phyloP scores from a whole-genome alignment of 2,797 vertebrate species.

The Helarctos malayanus region DNA sequence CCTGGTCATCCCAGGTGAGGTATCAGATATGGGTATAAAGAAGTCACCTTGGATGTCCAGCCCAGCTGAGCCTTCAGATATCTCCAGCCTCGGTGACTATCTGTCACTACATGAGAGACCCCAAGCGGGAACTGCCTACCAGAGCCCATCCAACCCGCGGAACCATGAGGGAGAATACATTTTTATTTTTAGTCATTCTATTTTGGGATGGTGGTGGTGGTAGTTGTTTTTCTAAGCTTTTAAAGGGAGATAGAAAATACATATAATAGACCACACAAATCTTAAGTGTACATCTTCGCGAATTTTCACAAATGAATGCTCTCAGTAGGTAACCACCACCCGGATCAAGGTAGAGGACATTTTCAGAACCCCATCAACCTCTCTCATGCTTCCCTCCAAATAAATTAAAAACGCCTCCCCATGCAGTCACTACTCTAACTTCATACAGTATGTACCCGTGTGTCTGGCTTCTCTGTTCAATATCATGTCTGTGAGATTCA shows the following conservation, averaged over 20 bases:
- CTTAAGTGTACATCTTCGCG: not conserved
- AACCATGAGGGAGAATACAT: not conserved
- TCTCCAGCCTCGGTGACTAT: no score
- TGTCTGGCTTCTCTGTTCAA: not conserved
- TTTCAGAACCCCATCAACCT: not conserved
- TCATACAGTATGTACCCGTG: not conserved
- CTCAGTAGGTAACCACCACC: not conserved
- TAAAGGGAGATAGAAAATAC: not conserved
- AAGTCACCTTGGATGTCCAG: not conserved
- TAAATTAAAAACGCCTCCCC: not conserved
- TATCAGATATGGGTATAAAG: fast-evolving
- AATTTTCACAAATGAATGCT: not conserved
- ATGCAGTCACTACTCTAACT: not conserved
- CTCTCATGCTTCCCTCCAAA: not conserved
- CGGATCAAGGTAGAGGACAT: not conserved
- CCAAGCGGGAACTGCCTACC: not conserved
- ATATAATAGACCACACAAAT: not conserved
- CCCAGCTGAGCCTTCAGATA: no score
- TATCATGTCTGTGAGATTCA: not conserved
- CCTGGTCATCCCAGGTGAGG: not conserved
- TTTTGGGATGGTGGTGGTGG: not conserved
- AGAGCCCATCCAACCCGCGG: not conserved
- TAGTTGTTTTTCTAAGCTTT: not conserved
- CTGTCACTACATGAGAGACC: not conserved
- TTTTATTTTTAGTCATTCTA: not conserved